Evolutionary conservation across 2,113 vertebrate genomes (phyloP).

Genomic region (Pluvianellus socialis): DNA sequence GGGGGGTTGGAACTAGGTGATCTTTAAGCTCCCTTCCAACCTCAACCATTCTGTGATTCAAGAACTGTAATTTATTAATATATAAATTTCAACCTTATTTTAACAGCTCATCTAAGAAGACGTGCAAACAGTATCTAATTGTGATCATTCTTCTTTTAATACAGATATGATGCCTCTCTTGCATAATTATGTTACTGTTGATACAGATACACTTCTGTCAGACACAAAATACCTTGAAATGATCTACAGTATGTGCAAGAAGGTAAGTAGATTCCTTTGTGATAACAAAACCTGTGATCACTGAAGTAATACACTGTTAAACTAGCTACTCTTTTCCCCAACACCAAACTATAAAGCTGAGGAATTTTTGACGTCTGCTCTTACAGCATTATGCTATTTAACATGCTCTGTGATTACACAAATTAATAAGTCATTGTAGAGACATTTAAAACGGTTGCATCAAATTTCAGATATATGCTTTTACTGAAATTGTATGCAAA

Average conservation of each 20-base stretch:
- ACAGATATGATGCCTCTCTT: slow-evolving; percentile 99
- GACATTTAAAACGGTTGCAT: neutral
- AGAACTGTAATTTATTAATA: neutral
- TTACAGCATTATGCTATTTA: neutral
- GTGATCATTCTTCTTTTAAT: slow-evolving; percentile 32
- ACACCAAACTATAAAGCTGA: neutral
- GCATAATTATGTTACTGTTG: slow-evolving; percentile 98
- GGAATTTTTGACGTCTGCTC: neutral
- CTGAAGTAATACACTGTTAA: neutral
- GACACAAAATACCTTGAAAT: slow-evolving; percentile 99
- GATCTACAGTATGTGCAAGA: slow-evolving; percentile 99
- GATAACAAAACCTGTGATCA: neutral
- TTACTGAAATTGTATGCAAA: neutral
- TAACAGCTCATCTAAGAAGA: neutral
- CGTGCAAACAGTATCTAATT: neutral
- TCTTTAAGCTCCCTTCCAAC: too few species aligned
- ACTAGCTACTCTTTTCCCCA: neutral
- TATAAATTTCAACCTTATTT: neutral
- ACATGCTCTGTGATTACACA: neutral
- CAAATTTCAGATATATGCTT: neutral
- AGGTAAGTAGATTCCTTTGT: slow-evolving; percentile 77
- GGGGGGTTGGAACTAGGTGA: too few species aligned
- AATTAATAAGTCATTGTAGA: neutral
- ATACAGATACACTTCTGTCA: slow-evolving; percentile 94
- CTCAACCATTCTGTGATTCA: too few species aligned